phyloP scores from a whole-genome alignment of 37 sponge, comb jelly and placozoan species.

The Bolinopsis microptera region DNA sequence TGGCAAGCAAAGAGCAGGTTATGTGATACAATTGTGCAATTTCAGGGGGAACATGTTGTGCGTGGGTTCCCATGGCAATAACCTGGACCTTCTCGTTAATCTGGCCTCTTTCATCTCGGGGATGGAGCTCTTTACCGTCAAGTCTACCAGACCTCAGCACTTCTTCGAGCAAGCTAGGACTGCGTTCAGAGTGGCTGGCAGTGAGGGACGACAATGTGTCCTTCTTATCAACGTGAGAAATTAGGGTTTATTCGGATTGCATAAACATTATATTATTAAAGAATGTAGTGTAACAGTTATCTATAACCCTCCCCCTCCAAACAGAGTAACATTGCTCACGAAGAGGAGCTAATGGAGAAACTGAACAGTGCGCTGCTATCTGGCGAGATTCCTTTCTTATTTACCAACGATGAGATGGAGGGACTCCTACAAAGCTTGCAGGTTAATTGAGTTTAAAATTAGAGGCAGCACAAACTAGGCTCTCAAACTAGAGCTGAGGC shows the following conservation, averaged over 20 bases:
- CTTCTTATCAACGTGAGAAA: constrained; percentile 74
- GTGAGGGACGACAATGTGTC: constrained; percentile 75
- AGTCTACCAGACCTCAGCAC: constrained; percentile 24
- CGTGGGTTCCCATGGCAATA: constrained; percentile 65
- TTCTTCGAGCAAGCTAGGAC: constrained; percentile 72
- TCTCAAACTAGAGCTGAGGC: too few relatives aligned
- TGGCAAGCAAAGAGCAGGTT: too few relatives aligned
- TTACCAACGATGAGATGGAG: constrained; percentile 84
- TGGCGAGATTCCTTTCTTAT: constrained; percentile 82
- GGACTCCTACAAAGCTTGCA: constrained; percentile 74
- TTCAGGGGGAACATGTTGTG: constrained; percentile 68
- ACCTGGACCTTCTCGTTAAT: constrained; percentile 68
- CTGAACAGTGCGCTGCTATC: constrained; percentile 73
- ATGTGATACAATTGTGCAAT: too few relatives aligned
- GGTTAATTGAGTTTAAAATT: too few relatives aligned
- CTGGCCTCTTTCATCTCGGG: constrained; percentile 81
- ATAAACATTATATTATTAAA: too few relatives aligned
- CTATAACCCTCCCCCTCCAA: too few relatives aligned
- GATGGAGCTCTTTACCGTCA: constrained; percentile 69
- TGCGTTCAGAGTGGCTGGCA: constrained; percentile 78
- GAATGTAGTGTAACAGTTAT: too few relatives aligned
- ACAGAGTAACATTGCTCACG: constrained; percentile 58
- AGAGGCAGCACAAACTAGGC: too few relatives aligned
- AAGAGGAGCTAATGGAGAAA: constrained; percentile 66
- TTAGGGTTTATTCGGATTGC: too few relatives aligned